Percentiles rank a stretch among this genome's conserved stretches.
Evolutionary conservation across 2,113 vertebrate species (phyloP).

Genomic region (Heptranchias perlo): DNA sequence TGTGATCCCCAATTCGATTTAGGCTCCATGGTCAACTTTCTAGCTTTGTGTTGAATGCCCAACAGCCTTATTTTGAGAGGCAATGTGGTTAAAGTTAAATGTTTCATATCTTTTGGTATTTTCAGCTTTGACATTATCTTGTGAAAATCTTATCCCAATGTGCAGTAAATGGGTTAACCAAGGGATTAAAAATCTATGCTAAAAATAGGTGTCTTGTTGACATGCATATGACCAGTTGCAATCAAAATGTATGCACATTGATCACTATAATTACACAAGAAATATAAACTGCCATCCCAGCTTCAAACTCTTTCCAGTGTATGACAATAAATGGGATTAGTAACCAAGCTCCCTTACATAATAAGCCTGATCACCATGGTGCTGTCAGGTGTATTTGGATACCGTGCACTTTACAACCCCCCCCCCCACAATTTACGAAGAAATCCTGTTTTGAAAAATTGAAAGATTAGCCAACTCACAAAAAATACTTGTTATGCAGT

Average conservation of each 20-base stretch:
- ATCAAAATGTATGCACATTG: not conserved
- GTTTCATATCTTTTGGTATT: not conserved
- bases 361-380: not conserved
- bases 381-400: not conserved
- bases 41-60: not conserved
- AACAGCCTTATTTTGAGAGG: not conserved
- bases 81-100: not conserved
- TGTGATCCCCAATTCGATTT: not conserved
- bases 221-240: not conserved
- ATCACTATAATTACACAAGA: not conserved
- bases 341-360: not conserved
- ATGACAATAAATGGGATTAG: not conserved
- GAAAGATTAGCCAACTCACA: not conserved
- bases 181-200: not conserved
- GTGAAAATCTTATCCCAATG: not conserved
- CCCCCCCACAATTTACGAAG: not conserved
- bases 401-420: not conserved
- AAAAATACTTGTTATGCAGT: not conserved
- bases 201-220: not conserved
- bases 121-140: slow-evolving; percentile 21
- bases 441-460: not conserved
- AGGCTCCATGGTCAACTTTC: not conserved
- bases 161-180: not conserved
- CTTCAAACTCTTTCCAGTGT: not conserved
- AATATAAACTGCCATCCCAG: not conserved